A percentile compares a stretch with the other conserved stretches of the same genome.
Evolutionary conservation across 1,140 invertebrate species (phyloP).

Genomic region (Octopus bimaculoides): DNA sequence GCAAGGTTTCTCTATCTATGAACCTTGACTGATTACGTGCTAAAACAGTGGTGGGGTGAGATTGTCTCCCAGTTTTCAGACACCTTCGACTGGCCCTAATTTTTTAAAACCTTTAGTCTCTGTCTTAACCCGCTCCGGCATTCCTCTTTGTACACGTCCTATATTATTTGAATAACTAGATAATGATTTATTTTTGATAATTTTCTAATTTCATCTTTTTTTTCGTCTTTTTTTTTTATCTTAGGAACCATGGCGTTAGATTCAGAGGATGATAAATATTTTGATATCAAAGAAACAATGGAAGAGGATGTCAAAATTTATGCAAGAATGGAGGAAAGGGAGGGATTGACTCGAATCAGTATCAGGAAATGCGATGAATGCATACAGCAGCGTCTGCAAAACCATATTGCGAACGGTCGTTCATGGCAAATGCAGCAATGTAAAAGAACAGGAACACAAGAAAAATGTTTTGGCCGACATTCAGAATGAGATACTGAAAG

Average conservation of each 20-base stretch:
- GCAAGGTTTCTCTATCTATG: background rate
- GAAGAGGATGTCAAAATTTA: conserved; percentile 5
- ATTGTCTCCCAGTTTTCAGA: conserved; percentile 4
- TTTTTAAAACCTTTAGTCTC: conserved; percentile 1
- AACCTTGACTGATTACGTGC: background rate
- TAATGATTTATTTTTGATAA: background rate
- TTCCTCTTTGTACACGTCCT: background rate
- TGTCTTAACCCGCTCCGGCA: background rate
- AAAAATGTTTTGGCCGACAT: background rate
- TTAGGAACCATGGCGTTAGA: background rate
- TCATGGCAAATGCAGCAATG: background rate
- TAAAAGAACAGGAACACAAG: background rate
- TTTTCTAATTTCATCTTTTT: background rate
- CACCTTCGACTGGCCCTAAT: background rate
- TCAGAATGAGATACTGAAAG: background rate
- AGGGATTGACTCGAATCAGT: background rate
- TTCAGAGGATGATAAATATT: background rate
- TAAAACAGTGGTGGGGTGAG: background rate
- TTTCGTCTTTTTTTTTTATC: background rate
- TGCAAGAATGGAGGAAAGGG: conserved; percentile 1
- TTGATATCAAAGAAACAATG: conserved; percentile 5
- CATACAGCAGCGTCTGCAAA: conserved; percentile 1
- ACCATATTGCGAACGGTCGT: background rate
- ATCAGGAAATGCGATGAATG: background rate
- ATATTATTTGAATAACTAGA: background rate